Evolutionary conservation across 2,113 vertebrate genomes (phyloP).

Genomic region (Microtus ochrogaster): DNA sequence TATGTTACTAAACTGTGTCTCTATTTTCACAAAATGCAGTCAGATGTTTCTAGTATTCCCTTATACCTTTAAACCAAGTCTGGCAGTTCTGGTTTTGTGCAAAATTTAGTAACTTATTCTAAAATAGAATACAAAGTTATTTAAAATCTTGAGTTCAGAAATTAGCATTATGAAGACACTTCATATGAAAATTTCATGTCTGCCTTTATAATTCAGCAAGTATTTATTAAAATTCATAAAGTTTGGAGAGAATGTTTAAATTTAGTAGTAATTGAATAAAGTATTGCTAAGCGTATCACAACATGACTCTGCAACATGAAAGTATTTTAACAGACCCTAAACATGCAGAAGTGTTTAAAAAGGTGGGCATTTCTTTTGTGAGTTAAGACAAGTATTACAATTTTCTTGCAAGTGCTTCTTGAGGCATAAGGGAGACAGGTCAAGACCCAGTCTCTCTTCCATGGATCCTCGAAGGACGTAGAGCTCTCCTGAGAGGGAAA

Average conservation of each 20-base stretch:
- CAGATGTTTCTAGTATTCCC: background rate
- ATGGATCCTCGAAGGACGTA: background rate
- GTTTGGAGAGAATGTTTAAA: background rate
- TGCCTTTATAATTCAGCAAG: conserved; percentile 21
- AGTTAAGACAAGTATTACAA: background rate
- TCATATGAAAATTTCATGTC: background rate
- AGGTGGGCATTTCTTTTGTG: background rate
- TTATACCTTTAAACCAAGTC: background rate
- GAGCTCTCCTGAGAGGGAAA: conserved; percentile 31
- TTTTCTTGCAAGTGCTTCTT: background rate
- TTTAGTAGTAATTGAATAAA: conserved; percentile 50
- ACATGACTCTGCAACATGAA: background rate
- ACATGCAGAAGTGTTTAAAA: background rate
- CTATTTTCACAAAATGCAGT: background rate
- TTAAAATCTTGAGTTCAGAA: conserved; percentile 16
- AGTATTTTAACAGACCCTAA: conserved; percentile 3
- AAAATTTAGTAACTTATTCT: background rate
- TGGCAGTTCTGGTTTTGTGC: background rate
- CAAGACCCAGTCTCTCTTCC: background rate
- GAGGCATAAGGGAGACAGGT: background rate
- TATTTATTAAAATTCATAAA: background rate
- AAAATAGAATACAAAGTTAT: background rate
- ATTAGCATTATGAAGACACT: conserved; percentile 8
- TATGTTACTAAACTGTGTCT: background rate
- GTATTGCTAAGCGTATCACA: background rate